These are phyloP conservation scores for Chrysocyon brachyurus DNA, from an alignment of 2,797 vertebrate genomes.

Conservation along the genomic window DNA sequence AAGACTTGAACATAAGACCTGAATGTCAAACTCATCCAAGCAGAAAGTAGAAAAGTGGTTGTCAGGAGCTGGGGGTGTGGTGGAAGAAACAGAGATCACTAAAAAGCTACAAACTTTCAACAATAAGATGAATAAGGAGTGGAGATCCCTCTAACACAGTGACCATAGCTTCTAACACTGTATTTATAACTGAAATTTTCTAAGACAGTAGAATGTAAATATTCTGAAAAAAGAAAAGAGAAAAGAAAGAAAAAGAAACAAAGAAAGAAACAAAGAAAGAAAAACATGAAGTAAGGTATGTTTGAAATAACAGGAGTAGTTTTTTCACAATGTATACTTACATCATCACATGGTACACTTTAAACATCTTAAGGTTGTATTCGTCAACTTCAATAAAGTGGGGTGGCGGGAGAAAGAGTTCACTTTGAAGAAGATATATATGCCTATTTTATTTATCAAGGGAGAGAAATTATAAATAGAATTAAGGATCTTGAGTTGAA, in stretches of 20 bases:
- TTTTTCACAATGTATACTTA: background rate
- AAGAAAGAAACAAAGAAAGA: background rate
- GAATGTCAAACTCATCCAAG: background rate
- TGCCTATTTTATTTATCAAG: background rate
- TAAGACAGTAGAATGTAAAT: background rate
- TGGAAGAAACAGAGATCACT: background rate
- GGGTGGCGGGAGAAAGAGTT: background rate
- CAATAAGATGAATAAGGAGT: background rate
- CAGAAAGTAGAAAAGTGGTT: background rate
- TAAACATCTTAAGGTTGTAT: background rate
- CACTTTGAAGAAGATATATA: background rate
- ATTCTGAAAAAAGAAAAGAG: background rate
- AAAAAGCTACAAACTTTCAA: background rate
- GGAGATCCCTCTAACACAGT: background rate
- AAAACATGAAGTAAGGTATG: background rate
- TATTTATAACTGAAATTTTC: background rate
- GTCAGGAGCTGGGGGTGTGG: background rate
- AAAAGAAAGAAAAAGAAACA: too few relatives aligned
- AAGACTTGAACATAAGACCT: background rate
- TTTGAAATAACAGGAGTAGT: background rate
- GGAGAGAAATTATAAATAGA: background rate
- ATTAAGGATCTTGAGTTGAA: background rate
- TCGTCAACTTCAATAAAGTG: background rate
- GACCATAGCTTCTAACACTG: background rate
- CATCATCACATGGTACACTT: background rate